phyloP scores from a whole-genome alignment of 2,797 vertebrate species.

The Malacoctenus gilli region DNA sequence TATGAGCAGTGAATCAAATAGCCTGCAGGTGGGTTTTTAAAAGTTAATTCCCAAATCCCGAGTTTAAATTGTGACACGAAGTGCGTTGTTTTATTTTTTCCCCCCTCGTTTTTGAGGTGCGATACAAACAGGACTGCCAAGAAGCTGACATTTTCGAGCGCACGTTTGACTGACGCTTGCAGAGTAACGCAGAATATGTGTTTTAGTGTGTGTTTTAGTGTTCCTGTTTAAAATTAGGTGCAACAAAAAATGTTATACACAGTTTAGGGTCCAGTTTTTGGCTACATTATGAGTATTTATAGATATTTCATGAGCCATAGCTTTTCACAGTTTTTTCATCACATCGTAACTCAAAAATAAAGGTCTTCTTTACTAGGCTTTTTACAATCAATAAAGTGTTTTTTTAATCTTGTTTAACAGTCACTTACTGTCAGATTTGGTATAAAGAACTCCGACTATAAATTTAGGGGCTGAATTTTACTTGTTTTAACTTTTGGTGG shows the following conservation, averaged over 20 bases:
- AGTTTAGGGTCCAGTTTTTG: constrained; percentile 40
- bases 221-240: constrained; percentile 58
- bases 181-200: constrained; percentile 23
- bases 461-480: constrained; percentile 65
- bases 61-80: too few species aligned
- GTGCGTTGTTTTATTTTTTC: too few species aligned
- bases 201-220: constrained; percentile 31
- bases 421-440: constrained; percentile 73
- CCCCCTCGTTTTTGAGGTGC: too few species aligned
- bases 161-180: constrained; percentile 39
- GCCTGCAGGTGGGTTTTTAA: too few species aligned
- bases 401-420: constrained; percentile 70
- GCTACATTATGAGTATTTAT: constrained; percentile 67
- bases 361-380: constrained; percentile 70
- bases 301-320: constrained; percentile 66
- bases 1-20: too few species aligned
- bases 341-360: constrained; percentile 76
- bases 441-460: constrained; percentile 60
- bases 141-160: not conserved
- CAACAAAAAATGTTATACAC: constrained; percentile 59
- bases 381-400: constrained; percentile 74
- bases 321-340: constrained; percentile 71
- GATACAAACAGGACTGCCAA: not conserved
- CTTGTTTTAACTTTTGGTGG: constrained; percentile 68
- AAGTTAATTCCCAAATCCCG: too few species aligned